Conservation (phyloP, 2,888 invertebrate species). For the Eutolmus rufibarbis region DNA sequence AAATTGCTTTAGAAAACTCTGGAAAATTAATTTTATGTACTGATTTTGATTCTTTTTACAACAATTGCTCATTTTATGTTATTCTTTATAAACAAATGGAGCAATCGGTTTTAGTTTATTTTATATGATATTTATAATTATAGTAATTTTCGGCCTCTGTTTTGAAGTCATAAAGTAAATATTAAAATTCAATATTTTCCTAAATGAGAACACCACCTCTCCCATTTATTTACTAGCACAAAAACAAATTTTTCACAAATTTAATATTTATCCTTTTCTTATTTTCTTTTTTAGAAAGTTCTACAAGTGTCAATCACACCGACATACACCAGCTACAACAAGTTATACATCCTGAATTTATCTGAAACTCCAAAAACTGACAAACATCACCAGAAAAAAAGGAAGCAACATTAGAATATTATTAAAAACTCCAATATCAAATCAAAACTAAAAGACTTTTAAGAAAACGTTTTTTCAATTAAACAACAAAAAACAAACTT, state of each 20-base stretch:
- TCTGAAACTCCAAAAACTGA: background rate
- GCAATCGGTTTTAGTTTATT: no score
- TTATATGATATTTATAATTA: background rate
- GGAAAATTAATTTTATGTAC: no score
- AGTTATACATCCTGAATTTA: background rate
- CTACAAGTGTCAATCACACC: constrained; percentile 22
- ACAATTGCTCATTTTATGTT: no score
- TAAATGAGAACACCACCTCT: background rate
- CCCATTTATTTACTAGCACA: background rate
- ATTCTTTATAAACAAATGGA: no score
- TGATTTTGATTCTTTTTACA: no score
- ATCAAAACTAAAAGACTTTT: background rate
- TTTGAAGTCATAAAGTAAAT: background rate
- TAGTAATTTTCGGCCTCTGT: background rate
- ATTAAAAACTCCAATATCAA: background rate
- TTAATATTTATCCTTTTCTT: background rate
- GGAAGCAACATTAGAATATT: background rate
- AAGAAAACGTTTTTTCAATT: background rate
- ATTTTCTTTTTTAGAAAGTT: constrained; percentile 1
- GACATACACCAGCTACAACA: constrained; percentile 5
- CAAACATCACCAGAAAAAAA: background rate
- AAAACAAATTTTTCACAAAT: background rate
- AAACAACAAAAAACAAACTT: background rate
- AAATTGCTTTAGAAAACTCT: no score
- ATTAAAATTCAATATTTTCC: background rate